phyloP scores from a whole-genome alignment of 2,113 vertebrate species.

The Excalfactoria chinensis region DNA sequence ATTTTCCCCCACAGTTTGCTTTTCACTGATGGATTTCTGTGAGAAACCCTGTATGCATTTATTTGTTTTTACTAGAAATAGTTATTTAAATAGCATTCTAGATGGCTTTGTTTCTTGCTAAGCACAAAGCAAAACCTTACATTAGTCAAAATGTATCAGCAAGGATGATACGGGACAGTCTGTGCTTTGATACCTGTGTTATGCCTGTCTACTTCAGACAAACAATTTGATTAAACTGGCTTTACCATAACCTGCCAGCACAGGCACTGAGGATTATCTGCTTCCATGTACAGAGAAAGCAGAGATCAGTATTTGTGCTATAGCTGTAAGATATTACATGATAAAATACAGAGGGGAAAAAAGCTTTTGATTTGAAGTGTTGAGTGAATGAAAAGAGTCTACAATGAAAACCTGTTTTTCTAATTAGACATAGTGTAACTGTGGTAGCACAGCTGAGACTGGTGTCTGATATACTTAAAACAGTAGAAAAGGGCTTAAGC shows the following conservation, averaged over 20 bases:
- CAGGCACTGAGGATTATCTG: constrained; percentile 32
- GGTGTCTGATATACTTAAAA: constrained; percentile 38
- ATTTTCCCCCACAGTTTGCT: constrained; percentile 39
- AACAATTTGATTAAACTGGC: neutral
- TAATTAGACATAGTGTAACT: constrained; percentile 20
- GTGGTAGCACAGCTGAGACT: constrained; percentile 21
- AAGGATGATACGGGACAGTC: neutral
- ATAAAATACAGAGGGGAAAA: neutral
- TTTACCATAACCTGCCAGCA: neutral
- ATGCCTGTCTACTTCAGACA: neutral
- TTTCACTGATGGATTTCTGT: constrained; percentile 38
- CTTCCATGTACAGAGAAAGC: neutral
- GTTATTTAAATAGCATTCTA: constrained; percentile 31
- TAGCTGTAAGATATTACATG: neutral
- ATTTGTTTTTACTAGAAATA: constrained; percentile 41
- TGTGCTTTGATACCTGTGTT: neutral
- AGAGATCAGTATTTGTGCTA: constrained; percentile 26
- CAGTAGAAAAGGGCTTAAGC: constrained; percentile 21
- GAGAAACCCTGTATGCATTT: constrained; percentile 19
- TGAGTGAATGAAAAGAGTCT: neutral
- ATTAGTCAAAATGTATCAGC: neutral
- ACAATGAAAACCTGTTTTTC: constrained; percentile 37
- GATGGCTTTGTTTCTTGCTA: constrained; percentile 60
- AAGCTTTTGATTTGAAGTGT: constrained; percentile 6
- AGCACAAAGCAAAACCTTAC: constrained; percentile 43